Conservation (phyloP, 1,140 invertebrate genomes). For the Episyrphus balteatus region DNA sequence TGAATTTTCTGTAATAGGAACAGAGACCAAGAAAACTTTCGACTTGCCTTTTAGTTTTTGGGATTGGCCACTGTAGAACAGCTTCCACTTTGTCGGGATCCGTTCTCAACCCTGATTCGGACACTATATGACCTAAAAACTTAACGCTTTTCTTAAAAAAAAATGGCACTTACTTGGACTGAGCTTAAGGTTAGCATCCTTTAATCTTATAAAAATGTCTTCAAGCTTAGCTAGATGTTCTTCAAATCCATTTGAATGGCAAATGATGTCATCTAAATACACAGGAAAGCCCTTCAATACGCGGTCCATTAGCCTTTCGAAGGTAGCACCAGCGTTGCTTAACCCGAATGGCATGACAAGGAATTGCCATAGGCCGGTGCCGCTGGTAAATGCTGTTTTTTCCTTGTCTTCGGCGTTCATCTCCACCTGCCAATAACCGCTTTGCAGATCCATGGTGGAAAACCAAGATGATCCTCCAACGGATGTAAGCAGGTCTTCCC, state of each 20-base stretch:
- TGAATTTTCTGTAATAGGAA: too few relatives aligned
- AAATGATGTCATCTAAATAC: constrained; percentile 7
- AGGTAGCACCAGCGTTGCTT: constrained; percentile 1
- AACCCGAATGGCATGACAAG: constrained; percentile 5
- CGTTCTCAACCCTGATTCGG: too few relatives aligned
- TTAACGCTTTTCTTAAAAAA: too few relatives aligned
- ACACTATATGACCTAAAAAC: too few relatives aligned
- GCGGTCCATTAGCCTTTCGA: constrained; percentile 2
- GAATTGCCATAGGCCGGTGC: constrained; percentile 2
- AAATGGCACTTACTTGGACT: constrained; percentile 2
- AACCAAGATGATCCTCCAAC: constrained; percentile 2
- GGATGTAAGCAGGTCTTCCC: constrained; percentile 20
- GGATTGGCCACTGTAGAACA: too few relatives aligned
- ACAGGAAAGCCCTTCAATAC: neutral
- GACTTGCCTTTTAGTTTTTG: too few relatives aligned
- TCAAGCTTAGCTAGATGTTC: neutral
- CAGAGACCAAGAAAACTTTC: too few relatives aligned
- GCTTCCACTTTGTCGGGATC: too few relatives aligned
- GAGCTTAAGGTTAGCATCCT: neutral
- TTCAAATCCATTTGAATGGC: neutral
- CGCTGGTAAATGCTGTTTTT: constrained; percentile 1
- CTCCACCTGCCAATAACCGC: constrained; percentile 5
- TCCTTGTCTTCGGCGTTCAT: neutral
- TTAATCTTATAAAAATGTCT: constrained; percentile 1
- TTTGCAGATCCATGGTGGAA: constrained; percentile 2